Percentiles rank a stretch among this genome's conserved stretches.
Evolutionary conservation across 2,797 vertebrate genomes (phyloP).

Genomic region (Muscicapa striata): DNA sequence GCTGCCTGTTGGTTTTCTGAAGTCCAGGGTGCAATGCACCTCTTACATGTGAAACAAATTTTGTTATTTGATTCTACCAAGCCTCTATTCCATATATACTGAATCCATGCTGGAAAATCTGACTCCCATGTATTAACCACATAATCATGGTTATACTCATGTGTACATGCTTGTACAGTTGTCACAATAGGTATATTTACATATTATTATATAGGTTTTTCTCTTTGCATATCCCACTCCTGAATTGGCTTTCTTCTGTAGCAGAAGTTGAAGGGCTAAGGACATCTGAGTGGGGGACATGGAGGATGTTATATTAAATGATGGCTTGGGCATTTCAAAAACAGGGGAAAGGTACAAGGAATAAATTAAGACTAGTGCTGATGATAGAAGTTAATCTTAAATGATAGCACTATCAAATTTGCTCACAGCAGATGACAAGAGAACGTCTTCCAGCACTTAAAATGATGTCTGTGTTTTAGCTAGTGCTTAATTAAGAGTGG

Average conservation of each 20-base stretch:
- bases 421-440: conserved; percentile 27
- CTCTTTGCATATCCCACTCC: neutral
- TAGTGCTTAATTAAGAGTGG: conserved; percentile 53
- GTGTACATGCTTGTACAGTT: neutral
- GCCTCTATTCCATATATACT: neutral
- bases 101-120: neutral
- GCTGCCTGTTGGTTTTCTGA: neutral
- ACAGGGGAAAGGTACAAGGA: neutral
- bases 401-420: conserved; percentile 14
- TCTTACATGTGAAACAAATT: neutral
- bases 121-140: neutral
- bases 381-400: conserved; percentile 14
- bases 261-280: neutral
- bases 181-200: neutral
- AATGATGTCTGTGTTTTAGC: conserved; percentile 49
- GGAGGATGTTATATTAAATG: neutral
- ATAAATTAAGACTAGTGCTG: neutral
- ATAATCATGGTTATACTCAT: rapidly evolving
- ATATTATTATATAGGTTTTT: neutral
- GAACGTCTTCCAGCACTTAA: conserved; percentile 31
- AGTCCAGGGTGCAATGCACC: neutral
- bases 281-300: neutral
- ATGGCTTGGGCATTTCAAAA: neutral
- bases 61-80: neutral
- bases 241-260: neutral